phyloP scores from a whole-genome alignment of 2,888 invertebrate species.

The Drosophila ustulata region DNA sequence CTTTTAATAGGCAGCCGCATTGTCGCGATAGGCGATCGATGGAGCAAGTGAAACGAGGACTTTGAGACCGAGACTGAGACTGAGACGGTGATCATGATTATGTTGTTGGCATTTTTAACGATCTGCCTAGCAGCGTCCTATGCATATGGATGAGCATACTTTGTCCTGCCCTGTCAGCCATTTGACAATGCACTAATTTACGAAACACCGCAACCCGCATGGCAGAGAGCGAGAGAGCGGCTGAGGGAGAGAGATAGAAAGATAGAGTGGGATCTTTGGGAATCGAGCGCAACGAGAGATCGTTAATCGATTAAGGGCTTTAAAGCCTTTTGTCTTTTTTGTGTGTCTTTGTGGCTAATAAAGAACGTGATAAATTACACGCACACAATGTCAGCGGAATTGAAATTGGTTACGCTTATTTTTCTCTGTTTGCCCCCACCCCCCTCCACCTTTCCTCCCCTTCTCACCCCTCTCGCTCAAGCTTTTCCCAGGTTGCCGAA shows the following conservation, averaged over 20 bases:
- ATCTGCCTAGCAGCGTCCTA: constrained; percentile 54
- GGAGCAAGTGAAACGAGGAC: background rate
- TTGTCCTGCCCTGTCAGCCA: constrained; percentile 44
- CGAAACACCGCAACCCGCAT: constrained; percentile 69
- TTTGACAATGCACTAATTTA: constrained; percentile 77
- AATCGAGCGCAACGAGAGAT: constrained; percentile 37
- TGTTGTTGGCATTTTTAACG: constrained; percentile 75
- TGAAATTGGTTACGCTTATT: constrained; percentile 33
- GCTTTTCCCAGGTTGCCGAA: constrained; percentile 11
- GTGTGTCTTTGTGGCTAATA: constrained; percentile 66
- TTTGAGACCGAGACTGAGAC: constrained; percentile 5
- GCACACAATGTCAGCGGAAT: constrained; percentile 52
- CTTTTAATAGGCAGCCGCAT: constrained; percentile 63
- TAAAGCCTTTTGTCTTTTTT: constrained; percentile 53
- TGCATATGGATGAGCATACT: constrained; percentile 25
- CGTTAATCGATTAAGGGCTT: constrained; percentile 80
- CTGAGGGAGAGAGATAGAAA: too few relatives aligned
- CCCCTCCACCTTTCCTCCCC: background rate
- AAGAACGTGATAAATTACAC: constrained; percentile 81
- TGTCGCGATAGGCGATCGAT: constrained; percentile 62
- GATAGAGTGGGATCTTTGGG: background rate
- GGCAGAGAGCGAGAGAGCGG: background rate
- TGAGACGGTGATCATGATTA: constrained; percentile 61
- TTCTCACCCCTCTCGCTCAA: background rate
- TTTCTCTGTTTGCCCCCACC: background rate